phyloP scores from a whole-genome alignment of 2,113 vertebrate genomes.

The Chamaea fasciata region DNA sequence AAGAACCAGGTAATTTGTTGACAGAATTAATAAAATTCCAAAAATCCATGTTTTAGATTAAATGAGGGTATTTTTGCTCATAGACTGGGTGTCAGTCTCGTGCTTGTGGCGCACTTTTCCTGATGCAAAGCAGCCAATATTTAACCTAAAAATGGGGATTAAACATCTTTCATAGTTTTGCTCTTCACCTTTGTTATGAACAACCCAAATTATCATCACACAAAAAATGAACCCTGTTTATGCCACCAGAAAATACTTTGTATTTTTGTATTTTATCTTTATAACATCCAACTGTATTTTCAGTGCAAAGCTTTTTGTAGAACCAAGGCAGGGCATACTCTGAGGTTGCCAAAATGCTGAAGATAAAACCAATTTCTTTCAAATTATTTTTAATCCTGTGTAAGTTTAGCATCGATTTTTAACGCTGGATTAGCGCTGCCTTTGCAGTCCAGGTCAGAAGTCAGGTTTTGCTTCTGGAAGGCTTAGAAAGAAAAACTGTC shows the following conservation, averaged over 20 bases:
- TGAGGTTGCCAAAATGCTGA: not conserved
- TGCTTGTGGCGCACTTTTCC: not conserved
- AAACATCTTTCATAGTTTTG: not conserved
- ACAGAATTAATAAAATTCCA: not conserved
- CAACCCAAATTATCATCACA: not conserved
- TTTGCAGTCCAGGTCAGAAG: not conserved
- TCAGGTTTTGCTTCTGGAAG: not conserved
- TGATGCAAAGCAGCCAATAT: not conserved
- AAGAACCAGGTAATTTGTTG: not conserved
- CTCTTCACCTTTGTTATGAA: not conserved
- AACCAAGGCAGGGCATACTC: no score
- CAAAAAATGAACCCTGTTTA: accelerated
- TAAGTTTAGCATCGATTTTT: not conserved
- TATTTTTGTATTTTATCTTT: not conserved
- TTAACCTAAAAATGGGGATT: not conserved
- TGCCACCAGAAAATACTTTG: not conserved
- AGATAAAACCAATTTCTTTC: not conserved
- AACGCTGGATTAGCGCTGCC: not conserved
- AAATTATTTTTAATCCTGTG: not conserved
- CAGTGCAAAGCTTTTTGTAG: not conserved
- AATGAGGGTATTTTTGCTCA: not conserved
- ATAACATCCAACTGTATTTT: accelerated
- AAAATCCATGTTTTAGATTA: not conserved
- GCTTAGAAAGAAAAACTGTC: not conserved
- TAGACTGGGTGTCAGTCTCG: accelerated